Evolutionary conservation across 2,888 invertebrate species (phyloP).

Genomic region (Ypsolopha sequella): DNA sequence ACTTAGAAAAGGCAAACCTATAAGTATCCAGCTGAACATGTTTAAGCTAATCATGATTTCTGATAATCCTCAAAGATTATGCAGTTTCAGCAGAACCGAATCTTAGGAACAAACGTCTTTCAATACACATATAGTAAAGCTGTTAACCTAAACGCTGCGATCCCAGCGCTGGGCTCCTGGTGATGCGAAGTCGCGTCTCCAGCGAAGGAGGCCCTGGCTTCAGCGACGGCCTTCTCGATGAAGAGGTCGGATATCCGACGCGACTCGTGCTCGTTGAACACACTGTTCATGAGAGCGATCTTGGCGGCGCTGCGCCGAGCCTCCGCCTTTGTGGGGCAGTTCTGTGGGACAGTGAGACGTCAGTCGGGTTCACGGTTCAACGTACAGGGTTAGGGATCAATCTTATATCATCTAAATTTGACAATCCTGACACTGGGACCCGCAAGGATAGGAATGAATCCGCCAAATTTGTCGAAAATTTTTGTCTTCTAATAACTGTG

Average conservation of each 20-base stretch:
- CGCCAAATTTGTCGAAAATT: too few species aligned
- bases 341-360: constrained; percentile 57
- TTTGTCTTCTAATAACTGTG: too few species aligned
- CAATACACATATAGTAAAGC: background rate
- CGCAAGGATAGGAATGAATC: too few species aligned
- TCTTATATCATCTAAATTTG: too few species aligned
- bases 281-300: constrained; percentile 96
- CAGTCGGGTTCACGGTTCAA: background rate
- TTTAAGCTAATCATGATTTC: too few species aligned
- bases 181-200: constrained; percentile 73
- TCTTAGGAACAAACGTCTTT: too few species aligned
- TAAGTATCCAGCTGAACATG: too few species aligned
- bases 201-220: constrained; percentile 90
- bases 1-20: too few species aligned
- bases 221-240: constrained; percentile 92
- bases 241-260: constrained; percentile 93
- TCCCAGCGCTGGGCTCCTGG: constrained; percentile 77
- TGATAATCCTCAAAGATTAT: too few species aligned
- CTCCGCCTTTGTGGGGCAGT: constrained; percentile 95
- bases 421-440: too few species aligned
- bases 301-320: constrained; percentile 94
- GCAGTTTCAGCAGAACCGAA: too few species aligned
- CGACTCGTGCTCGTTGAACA: constrained; percentile 96
- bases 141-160: constrained; percentile 76
- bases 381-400: too few species aligned